phyloP scores from a whole-genome alignment of 2,888 invertebrate genomes.

The Celastrina argiolus region DNA sequence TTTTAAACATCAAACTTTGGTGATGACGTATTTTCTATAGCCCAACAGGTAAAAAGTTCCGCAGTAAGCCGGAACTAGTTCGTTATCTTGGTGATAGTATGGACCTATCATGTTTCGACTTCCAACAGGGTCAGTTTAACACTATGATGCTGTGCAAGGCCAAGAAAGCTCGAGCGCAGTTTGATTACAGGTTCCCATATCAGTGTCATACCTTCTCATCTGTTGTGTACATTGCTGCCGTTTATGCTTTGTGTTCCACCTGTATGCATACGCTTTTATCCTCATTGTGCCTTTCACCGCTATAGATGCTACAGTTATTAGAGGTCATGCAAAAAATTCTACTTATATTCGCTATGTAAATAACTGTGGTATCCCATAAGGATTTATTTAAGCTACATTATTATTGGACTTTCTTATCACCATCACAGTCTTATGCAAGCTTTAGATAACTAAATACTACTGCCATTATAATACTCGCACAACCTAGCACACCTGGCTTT shows the following conservation, averaged over 20 bases:
- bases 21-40: conserved; percentile 78
- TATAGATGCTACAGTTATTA: conserved; percentile 18
- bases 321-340: background rate
- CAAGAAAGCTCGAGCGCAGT: conserved; percentile 83
- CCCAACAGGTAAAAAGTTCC: conserved; percentile 89
- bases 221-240: conserved; percentile 74
- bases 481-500: conserved; percentile 16
- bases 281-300: conserved; percentile 31
- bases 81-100: conserved; percentile 86
- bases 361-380: background rate
- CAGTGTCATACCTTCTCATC: conserved; percentile 62
- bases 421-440: conserved; percentile 29
- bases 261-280: conserved; percentile 41
- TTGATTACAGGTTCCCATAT: conserved; percentile 81
- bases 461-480: conserved; percentile 1
- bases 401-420: conserved; percentile 21
- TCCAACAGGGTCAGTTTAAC: conserved; percentile 87
- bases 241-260: conserved; percentile 61
- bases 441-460: conserved; percentile 19
- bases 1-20: conserved; percentile 44
- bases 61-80: conserved; percentile 89
- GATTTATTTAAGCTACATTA: background rate
- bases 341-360: background rate
- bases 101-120: conserved; percentile 90
- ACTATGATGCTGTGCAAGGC: conserved; percentile 83